Conservation (phyloP, 2,113 vertebrate species). For the Candoia aspera region DNA sequence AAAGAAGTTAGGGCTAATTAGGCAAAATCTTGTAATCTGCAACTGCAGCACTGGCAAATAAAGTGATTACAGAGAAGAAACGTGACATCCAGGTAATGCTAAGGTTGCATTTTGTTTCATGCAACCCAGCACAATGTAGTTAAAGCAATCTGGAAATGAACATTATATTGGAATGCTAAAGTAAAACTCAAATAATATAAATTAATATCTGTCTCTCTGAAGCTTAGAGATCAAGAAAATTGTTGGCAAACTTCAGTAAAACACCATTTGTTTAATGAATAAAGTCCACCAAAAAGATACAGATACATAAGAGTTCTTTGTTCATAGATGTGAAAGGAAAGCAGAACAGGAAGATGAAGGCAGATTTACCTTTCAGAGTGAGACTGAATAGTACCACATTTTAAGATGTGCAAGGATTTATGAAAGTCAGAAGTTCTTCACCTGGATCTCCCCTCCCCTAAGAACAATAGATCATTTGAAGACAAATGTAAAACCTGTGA, state of each 20-base stretch:
- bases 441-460: constrained; percentile 8
- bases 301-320: constrained; percentile 15
- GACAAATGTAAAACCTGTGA: constrained; percentile 40
- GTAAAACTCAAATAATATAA: constrained; percentile 9
- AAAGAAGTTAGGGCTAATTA: constrained; percentile 25
- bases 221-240: not conserved
- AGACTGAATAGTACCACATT: not conserved
- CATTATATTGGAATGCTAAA: not conserved
- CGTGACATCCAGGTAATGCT: not conserved
- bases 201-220: constrained; percentile 5
- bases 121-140: not conserved
- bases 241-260: constrained; percentile 24
- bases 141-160: not conserved
- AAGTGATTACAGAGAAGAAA: constrained; percentile 6
- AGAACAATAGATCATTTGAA: constrained; percentile 25
- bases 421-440: constrained; percentile 40
- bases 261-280: constrained; percentile 28
- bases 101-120: not conserved
- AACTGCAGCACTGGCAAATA: not conserved
- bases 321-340: constrained; percentile 17
- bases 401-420: constrained; percentile 45
- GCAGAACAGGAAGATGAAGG: constrained; percentile 49
- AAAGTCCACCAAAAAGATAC: not conserved
- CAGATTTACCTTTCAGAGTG: constrained; percentile 54
- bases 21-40: not conserved